Conservation (phyloP, 2,888 invertebrate genomes). For the Machimus atricapillus region DNA sequence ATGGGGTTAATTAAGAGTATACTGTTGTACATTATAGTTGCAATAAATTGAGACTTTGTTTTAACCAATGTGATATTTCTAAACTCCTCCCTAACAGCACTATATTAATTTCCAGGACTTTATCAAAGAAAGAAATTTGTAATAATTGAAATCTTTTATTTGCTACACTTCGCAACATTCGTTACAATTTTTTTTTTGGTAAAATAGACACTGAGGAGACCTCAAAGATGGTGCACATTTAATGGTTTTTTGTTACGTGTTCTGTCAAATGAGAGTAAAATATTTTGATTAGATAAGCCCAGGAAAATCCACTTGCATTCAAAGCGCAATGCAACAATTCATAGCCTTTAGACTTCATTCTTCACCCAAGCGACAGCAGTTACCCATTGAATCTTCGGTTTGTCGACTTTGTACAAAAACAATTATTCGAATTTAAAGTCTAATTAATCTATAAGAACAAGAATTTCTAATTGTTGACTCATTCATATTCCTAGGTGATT, state of each 20-base stretch:
- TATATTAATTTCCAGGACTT: background rate
- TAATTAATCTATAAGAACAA: constrained; percentile 29
- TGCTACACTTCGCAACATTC: background rate
- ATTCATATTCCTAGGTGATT: background rate
- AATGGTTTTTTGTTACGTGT: background rate
- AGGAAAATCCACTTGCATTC: background rate
- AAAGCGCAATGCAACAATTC: background rate
- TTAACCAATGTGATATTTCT: background rate
- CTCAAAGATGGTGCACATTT: background rate
- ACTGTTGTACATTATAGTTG: background rate
- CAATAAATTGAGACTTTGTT: background rate
- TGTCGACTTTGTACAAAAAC: background rate
- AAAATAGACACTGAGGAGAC: background rate
- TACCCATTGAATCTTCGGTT: background rate
- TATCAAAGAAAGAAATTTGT: background rate
- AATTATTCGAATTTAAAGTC: background rate
- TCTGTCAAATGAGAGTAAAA: background rate
- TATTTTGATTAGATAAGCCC: background rate
- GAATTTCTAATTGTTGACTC: constrained; percentile 2
- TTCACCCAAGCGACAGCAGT: background rate
- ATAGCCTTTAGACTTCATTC: background rate
- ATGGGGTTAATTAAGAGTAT: constrained; percentile 64
- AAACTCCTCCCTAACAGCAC: background rate
- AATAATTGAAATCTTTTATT: background rate
- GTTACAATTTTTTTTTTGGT: background rate